phyloP scores from a whole-genome alignment of 1,140 invertebrate species.

The Hormaphis cornu region DNA sequence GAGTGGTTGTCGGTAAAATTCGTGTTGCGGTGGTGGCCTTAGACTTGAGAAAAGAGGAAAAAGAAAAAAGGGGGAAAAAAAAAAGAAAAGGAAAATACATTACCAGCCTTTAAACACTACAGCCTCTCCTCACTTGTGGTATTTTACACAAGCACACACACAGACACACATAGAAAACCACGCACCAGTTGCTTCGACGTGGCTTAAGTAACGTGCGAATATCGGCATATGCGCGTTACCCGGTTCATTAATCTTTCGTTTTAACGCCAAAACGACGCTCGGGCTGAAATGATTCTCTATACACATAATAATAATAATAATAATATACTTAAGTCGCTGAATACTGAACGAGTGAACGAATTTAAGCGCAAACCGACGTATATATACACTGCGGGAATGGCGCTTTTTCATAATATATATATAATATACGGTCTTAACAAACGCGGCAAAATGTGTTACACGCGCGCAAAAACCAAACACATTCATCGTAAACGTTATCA shows the following conservation, averaged over 20 bases:
- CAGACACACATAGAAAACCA: not conserved
- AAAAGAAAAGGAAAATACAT: not conserved
- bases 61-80: not conserved
- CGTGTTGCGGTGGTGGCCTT: not conserved
- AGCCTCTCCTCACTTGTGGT: too few species aligned
- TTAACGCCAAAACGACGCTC: not conserved
- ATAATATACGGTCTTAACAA: too few species aligned
- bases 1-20: not conserved
- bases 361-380: not conserved
- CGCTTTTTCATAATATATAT: too few species aligned
- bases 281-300: not conserved
- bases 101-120: not conserved
- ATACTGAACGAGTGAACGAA: too few species aligned
- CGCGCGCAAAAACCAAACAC: too few species aligned
- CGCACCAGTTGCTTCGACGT: conserved; percentile 31
- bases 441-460: too few species aligned
- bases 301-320: conserved; percentile 6
- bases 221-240: conserved; percentile 22
- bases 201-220: conserved; percentile 30
- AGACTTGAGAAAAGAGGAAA: not conserved
- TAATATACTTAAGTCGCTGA: too few species aligned
- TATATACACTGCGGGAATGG: too few species aligned
- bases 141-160: not conserved
- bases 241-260: conserved; percentile 33
- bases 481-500: too few species aligned